Evolutionary conservation across 2,113 vertebrate genomes (phyloP), one percentile per base, ranked within the genome.

Genomic region (Amblyopsis rosae): DNA sequence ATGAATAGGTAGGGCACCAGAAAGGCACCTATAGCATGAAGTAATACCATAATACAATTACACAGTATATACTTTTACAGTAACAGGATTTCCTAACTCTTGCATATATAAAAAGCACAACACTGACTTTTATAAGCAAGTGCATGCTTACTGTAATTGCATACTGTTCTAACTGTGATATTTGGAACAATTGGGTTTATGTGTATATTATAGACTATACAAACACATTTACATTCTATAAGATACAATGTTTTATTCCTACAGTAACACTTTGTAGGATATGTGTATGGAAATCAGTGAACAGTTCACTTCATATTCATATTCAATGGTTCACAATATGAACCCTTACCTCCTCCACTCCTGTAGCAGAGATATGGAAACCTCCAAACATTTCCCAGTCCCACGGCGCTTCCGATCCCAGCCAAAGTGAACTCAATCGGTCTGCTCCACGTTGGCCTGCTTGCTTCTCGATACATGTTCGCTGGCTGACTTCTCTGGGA

Each of bases 371-470:
- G 86, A 74, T 92, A 93, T 2, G 92, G 92, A 72, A 93, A 93
- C 80, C 92, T 89, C 92, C 92, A 93, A 4, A 93, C 72, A 57
- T 93, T 93, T 3, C 92, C 92, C 58, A 93, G 76, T 0, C 92
- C 92, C 41, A 93, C 92, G 1, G 92, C 92, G 45, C 78, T 87
- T 19, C 92, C 92, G 3, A 93, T 92, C 47, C 88, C 91, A 3
- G 92, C 92, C 81, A 93, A 63, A 7, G 92, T 93, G 85, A 93
- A 93, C 86, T 93, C 92, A 64, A 93, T 88, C 79, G 92, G 91
- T 76, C 86, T 68, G 83, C 83, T 91, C 92, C 92, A 93, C 12
- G 88, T 93, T 8, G 89, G 90, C 78, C 92, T 91, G 66, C 16
- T 69, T 1, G 12, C 54, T 5, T 80, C 76, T 13, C 73, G 65